Evolutionary conservation across 2,888 invertebrate species (phyloP), one percentile per base, ranked within the genome.

Genomic region (Drosophila cognata): DNA sequence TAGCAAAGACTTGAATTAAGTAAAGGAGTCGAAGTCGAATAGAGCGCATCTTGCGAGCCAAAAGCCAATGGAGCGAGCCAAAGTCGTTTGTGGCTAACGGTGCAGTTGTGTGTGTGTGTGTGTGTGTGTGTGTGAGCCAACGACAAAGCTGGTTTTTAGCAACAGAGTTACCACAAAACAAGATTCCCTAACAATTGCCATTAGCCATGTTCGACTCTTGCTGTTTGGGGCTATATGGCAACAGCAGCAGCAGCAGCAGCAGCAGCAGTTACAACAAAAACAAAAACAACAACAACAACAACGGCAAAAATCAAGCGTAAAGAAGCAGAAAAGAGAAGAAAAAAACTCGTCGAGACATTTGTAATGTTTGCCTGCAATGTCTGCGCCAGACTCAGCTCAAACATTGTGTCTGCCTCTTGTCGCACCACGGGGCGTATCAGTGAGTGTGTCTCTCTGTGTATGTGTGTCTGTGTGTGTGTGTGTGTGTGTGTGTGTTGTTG

Each of bases 131-230:
- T 56, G 43, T 21, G 62, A 13, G 62, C 58, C 59, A 74, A 57
- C 72, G 61, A 38, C 36, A 57, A 58, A 53, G 71, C 71, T 64
- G 61, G 73, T 73, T 67, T 73, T 58, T 57, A 36, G 36, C 61
- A 58, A 58, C 11, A 28, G 28, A 29, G 29, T 46, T 50, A 71
- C 75, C 72, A 51, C 77, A 82, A 84, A 84, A 82, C 84, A 75
- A 82, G 84, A 84, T 80, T 80, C 84, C 71, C 84, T 75, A 84
- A 82, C 84, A 83, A 78, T 82, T 77, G 82, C 78, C 72, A 82
- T 82, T 82, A 84, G 82, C 80, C 69, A 82, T 78, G 72, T 77
- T 72, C 59, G 65, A 63, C 53, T 71, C 66, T 71, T 71, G 71
- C 71, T 67, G 74, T 80, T 77, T 56, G 38, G 79, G 69, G 67